Evolutionary conservation across 2,113 vertebrate species (phyloP), one percentile per base, ranked within the genome.

Genomic region (Cyprinodon brontotheroides): DNA sequence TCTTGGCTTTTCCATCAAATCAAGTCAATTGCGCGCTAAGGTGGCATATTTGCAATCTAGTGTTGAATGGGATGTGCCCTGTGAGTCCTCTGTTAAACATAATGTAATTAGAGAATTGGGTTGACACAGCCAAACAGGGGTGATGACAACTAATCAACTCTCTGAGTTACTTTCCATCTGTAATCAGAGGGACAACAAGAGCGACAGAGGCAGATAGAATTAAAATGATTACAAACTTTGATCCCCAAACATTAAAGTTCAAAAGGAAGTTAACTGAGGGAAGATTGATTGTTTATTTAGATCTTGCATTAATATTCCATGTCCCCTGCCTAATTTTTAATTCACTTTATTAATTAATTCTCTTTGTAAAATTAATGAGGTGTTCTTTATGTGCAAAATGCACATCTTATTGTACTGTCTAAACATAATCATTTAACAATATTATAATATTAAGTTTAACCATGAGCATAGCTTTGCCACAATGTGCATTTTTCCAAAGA

Each of bases 211-310:
- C 70, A 75, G 59, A 62, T 29, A 65, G 72, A 73, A 86, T 92
- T 82, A 74, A 70, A 87, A 74, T 83, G 83, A 92, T 91, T 87
- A 76, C 76, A 87, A 91, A 85, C 72, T 73, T 48, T 82, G 87
- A 81, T 93, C 81, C 90, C 86, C 77, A 72, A 79, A 68, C 79
- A 81, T 86, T 78, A 70, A 78, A 77, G 74, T 85, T 82, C 83
- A 74, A 81, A 90, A 77, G 85, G 81, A 89, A 89, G 79, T 85
- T 91, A 91, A 94, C 93, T 86, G 89, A 69, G 78, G 69, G 83
- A 70, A 86, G 83, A 88, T 79, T 68, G 57, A 86, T 91, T 50
- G 79, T 74, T 75, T 70, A 75, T 83, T 87, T 22, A 69, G 63
- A 73, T 83, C 62, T 73, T 41, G 65, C 48, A 72, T 75, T 89